Evolutionary conservation across 2,113 vertebrate species (phyloP), one percentile per base, ranked within the genome.

Genomic region (Brachyistius frenatus): DNA sequence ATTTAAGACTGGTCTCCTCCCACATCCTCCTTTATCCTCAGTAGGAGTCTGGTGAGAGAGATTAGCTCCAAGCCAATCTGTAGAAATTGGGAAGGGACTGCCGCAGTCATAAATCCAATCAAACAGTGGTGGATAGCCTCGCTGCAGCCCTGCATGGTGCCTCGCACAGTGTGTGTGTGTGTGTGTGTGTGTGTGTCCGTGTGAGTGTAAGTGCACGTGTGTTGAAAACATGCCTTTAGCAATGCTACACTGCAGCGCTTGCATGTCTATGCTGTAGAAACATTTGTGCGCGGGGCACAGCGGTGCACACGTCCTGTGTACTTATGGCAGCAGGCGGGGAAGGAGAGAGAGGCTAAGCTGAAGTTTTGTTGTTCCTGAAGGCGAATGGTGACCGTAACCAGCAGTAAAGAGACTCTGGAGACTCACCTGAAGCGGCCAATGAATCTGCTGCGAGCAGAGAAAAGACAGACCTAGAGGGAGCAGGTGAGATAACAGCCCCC

Each of bases 61-160:
- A 92, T 92, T 89, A 90, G 84, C 88, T 86, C 11, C 39, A 52
- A 90, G 83, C 84, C 88, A 88, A 89, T 88, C 87, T 90, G 85
- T 58, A 66, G 79, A 88, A 88, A 91, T 87, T 85, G 81, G 78
- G 74, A 84, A 80, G 88, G 77, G 86, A 81, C 86, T 72, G 81
- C 79, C 37, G 80, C 86, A 88, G 88, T 88, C 87, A 86, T 88
- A 88, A 91, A 93, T 92, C 88, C 88, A 91, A 89, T 86, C 87
- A 90, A 84, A 89, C 73, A 84, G 86, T 30, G 67, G 84, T 62
- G 83, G 67, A 73, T 74, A 56, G 86, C 57, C 55, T 13, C 7
- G 57, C 66, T 71, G 78, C 58, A 54, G 73, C 67, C 35, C 77
- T 16, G 56, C 80, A 53, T 52, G 66, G 60, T 71, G 76, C 75